These are phyloP conservation scores for Ferrisia virgata DNA, from an alignment of 2,888 invertebrate genomes.

Conservation along the genomic window DNA sequence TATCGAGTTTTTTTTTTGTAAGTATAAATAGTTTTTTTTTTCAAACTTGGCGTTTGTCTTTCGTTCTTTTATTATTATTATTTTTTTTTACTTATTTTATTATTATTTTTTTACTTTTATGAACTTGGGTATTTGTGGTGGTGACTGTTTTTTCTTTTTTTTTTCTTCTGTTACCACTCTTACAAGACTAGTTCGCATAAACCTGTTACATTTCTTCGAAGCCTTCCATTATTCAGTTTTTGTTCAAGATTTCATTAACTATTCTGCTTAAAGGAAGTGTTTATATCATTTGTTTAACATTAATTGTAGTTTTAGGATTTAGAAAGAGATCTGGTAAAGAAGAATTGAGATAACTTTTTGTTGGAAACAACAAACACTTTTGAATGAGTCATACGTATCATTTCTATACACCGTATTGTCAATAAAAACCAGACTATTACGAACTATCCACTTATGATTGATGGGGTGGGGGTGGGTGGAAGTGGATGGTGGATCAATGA, in stretches of 20 bases:
- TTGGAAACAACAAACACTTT: too few species aligned
- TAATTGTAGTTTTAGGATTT: too few species aligned
- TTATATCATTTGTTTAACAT: background rate
- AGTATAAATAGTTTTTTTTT: too few species aligned
- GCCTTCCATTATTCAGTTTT: conserved; percentile 22
- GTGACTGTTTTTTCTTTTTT: conserved; percentile 17
- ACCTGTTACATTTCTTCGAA: conserved; percentile 24
- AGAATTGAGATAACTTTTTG: too few species aligned
- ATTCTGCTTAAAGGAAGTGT: background rate
- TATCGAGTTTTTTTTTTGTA: background rate
- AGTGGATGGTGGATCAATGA: too few species aligned
- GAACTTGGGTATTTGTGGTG: background rate
- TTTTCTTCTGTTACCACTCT: conserved; percentile 2
- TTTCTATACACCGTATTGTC: too few species aligned
- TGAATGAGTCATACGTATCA: too few species aligned
- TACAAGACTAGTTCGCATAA: conserved; percentile 31
- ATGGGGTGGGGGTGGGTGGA: too few species aligned
- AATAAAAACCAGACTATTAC: too few species aligned
- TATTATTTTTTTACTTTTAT: background rate
- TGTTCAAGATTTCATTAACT: too few species aligned
- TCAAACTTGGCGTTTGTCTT: background rate
- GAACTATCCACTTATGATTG: too few species aligned
- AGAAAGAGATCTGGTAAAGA: too few species aligned
- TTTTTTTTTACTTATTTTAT: background rate
- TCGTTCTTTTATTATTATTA: background rate